Conservation (phyloP, 2,888 invertebrate genomes). For the Microchrysa polita region DNA sequence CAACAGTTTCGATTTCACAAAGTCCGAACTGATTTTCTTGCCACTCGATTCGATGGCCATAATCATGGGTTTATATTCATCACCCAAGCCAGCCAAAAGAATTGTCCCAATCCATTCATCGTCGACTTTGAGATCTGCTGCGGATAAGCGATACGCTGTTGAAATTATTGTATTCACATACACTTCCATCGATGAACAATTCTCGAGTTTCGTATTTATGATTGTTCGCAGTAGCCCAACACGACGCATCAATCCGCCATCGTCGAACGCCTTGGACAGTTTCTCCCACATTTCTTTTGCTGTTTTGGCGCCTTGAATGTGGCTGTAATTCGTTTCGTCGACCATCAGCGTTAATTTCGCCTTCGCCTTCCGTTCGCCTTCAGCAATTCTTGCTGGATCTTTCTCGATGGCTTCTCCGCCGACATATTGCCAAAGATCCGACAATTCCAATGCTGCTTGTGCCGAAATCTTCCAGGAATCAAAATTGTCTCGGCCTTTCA, state of each 20-base stretch:
- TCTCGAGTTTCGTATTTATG: not conserved
- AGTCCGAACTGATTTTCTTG: constrained; percentile 2
- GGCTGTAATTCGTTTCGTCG: not conserved
- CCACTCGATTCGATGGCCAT: not conserved
- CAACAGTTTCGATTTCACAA: not conserved
- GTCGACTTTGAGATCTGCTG: not conserved
- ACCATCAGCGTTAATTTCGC: too few species aligned
- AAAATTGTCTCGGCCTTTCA: too few species aligned
- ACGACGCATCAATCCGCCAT: not conserved
- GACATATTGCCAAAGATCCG: too few species aligned
- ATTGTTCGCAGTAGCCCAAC: too few species aligned
- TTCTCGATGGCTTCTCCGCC: too few species aligned
- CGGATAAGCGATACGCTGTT: too few species aligned
- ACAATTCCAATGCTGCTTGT: too few species aligned
- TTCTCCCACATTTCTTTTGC: not conserved
- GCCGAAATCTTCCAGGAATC: too few species aligned
- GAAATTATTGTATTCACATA: constrained; percentile 2
- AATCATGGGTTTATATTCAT: too few species aligned
- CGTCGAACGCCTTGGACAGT: not conserved
- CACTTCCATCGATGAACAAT: not conserved
- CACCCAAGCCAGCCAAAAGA: too few species aligned
- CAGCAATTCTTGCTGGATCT: too few species aligned
- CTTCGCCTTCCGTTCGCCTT: too few species aligned
- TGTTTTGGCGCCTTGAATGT: not conserved
- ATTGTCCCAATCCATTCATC: not conserved